phyloP scores from a whole-genome alignment of 2,113 vertebrate species.

The Prunella himalayana region DNA sequence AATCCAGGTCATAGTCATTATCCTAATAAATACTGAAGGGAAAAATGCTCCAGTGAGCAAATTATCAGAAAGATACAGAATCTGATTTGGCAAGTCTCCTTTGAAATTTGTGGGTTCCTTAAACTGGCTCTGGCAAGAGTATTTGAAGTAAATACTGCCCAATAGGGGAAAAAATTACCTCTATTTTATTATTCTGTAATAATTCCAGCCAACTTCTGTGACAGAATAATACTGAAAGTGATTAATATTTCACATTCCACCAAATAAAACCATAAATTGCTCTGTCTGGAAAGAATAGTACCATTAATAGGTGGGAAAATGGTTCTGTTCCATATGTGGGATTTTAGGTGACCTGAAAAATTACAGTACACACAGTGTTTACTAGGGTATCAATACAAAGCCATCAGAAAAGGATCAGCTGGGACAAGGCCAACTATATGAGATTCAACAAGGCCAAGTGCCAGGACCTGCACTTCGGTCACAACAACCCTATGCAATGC shows the following conservation, averaged over 20 bases:
- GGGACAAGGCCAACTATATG: background rate
- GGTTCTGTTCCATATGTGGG: background rate
- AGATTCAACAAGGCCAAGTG: background rate
- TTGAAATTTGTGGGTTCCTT: background rate
- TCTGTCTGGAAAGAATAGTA: background rate
- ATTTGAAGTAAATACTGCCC: background rate
- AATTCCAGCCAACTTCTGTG: background rate
- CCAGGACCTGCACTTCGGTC: background rate
- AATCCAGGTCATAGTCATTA: background rate
- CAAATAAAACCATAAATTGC: background rate
- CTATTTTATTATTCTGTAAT: background rate
- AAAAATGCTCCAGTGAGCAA: background rate
- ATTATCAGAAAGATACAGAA: background rate
- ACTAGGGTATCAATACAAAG: background rate
- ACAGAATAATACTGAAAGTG: background rate
- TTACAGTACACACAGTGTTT: background rate
- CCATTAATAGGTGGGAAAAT: background rate
- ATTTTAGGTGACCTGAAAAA: background rate
- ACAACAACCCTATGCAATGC: background rate
- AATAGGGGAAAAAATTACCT: background rate
- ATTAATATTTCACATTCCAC: background rate
- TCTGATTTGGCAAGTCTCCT: background rate
- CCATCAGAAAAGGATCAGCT: background rate
- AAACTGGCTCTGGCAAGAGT: background rate
- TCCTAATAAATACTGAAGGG: background rate